phyloP scores from a whole-genome alignment of 2,888 invertebrate species.

The Blastobasis adustella region DNA sequence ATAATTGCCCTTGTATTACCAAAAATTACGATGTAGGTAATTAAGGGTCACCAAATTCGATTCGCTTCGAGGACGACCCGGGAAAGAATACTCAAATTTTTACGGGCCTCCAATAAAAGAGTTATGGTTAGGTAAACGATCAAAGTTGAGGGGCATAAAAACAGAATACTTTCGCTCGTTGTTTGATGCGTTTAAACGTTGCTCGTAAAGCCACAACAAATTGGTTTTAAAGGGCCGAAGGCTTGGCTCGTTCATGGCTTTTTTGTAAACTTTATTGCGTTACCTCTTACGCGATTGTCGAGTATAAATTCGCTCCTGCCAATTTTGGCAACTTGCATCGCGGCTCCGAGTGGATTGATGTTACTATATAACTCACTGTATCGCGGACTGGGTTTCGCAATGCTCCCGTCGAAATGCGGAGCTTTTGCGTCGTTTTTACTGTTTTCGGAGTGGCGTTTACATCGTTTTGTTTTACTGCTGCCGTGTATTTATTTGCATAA shows the following conservation, averaged over 20 bases:
- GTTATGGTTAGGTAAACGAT: conserved; percentile 57
- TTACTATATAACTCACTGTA: conserved; percentile 20
- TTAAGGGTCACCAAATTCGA: conserved; percentile 26
- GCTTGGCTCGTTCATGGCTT: conserved; percentile 25
- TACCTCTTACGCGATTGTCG: conserved; percentile 26
- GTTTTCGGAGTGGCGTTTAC: not conserved
- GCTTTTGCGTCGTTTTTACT: conserved; percentile 1
- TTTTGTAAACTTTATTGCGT: conserved; percentile 39
- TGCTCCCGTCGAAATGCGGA: conserved; percentile 12
- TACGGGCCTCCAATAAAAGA: conserved; percentile 32
- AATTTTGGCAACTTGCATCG: conserved; percentile 22
- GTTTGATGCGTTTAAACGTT: conserved; percentile 53
- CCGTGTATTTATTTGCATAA: too few species aligned
- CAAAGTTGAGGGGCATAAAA: conserved; percentile 55
- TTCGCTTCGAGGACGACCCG: conserved; percentile 15
- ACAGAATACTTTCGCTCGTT: conserved; percentile 56
- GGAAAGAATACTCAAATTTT: conserved; percentile 22
- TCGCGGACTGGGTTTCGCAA: conserved; percentile 24
- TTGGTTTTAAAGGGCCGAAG: conserved; percentile 50
- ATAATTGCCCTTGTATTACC: conserved; percentile 26
- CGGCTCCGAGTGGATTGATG: conserved; percentile 26
- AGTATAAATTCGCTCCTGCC: conserved; percentile 24
- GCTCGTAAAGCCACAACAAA: conserved; percentile 62
- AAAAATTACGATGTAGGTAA: conserved; percentile 29
- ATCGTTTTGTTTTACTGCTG: too few species aligned